A percentile compares a stretch with the other conserved stretches of the same genome.
Evolutionary conservation across 1,140 invertebrate species (phyloP).

Genomic region (Philaenus spumarius): DNA sequence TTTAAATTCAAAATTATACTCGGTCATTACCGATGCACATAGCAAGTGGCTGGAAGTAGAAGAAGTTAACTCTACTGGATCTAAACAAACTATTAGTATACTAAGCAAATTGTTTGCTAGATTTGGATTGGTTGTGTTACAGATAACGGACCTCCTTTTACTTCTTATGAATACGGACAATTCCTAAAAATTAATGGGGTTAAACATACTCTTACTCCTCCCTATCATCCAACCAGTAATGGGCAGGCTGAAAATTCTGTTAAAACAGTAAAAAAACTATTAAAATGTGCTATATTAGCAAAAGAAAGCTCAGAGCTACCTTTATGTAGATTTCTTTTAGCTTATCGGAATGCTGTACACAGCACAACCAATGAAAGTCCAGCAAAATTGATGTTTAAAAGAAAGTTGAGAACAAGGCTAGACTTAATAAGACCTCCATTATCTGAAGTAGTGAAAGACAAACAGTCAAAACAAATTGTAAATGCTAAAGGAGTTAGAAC

Average conservation of each 20-base stretch:
- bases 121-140: no score
- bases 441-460: no score
- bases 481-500: no score
- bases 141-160: neutral
- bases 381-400: no score
- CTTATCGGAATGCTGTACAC: no score
- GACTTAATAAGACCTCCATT: no score
- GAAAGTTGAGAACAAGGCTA: no score
- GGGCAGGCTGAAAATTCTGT: neutral
- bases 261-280: neutral
- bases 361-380: no score
- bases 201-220: neutral
- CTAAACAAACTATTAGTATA: neutral
- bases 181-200: neutral
- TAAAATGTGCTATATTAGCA: neutral
- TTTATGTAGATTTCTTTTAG: no score
- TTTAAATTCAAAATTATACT: neutral
- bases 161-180: neutral
- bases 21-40: slow-evolving; percentile 8
- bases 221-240: neutral
- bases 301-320: no score
- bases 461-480: no score
- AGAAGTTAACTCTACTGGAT: neutral
- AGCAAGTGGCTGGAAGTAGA: slow-evolving; percentile 11
- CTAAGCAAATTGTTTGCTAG: neutral